A percentile compares a stretch with the other conserved stretches of the same genome.
Conservation (phyloP, 2,888 invertebrate species). For the Noctua janthe region DNA sequence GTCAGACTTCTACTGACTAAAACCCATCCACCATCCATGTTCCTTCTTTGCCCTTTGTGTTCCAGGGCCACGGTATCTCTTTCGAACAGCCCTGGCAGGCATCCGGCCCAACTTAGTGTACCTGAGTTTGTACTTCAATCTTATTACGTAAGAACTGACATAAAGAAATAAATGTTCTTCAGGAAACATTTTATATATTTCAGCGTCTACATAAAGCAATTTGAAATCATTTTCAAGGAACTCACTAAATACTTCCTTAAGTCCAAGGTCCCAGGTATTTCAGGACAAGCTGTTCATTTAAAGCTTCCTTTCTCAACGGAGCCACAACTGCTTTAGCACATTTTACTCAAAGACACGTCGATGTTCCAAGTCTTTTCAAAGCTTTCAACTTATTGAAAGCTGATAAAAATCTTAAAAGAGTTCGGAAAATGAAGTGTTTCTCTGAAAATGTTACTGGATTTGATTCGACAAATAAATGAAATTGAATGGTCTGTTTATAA, state of each 20-base stretch:
- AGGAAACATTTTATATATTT: not conserved
- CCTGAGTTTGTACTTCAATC: too few species aligned
- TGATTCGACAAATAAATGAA: not conserved
- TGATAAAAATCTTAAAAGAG: slow-evolving; percentile 60
- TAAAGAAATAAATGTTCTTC: not conserved
- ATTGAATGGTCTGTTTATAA: too few species aligned
- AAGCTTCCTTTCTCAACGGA: slow-evolving; percentile 54
- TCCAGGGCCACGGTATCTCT: too few species aligned
- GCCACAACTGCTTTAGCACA: slow-evolving; percentile 67
- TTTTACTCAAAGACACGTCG: slow-evolving; percentile 63
- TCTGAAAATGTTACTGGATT: slow-evolving; percentile 30
- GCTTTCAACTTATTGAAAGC: slow-evolving; percentile 67
- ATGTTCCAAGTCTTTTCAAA: slow-evolving; percentile 66
- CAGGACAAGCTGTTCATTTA: slow-evolving; percentile 53
- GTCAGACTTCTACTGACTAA: too few species aligned
- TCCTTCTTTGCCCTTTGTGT: too few species aligned
- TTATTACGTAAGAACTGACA: not conserved
- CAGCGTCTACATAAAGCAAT: not conserved
- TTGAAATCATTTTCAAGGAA: slow-evolving; percentile 25
- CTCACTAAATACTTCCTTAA: slow-evolving; percentile 25
- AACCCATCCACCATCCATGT: too few species aligned
- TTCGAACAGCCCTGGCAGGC: too few species aligned
- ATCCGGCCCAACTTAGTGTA: not conserved
- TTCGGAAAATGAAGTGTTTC: slow-evolving; percentile 39
- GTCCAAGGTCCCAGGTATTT: not conserved